Base-by-base conservation (phyloP, 1,140 invertebrate genomes). In the Euwallacea fornicatus region DNA sequence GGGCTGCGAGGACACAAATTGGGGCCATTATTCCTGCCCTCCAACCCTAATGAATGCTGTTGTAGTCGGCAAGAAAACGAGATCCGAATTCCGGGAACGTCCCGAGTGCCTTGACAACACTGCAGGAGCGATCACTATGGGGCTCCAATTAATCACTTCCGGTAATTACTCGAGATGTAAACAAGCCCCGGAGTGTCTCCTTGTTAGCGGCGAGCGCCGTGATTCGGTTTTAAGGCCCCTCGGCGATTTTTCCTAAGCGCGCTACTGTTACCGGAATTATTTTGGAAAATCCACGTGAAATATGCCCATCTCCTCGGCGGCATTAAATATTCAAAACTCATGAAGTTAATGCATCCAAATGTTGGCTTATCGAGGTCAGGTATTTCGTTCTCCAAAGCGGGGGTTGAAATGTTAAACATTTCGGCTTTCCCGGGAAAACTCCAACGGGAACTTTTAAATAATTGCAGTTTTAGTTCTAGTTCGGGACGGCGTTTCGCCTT, bases 331-430 rank as follows among this genome's bases (percentile, higher is more conserved):
- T n/a, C 55, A 58, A 56, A 56, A 58, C 13, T 7, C 50, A n/a
- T 53, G 50, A 58, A 58, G 10, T 33, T 42, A 61, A 61, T 42
- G 33, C n/a, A 21, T 42, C n/a, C 59, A 41, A 16, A 9, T 41
- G 11, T 61, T 61, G 10, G 59, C 59, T 61, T 61, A 61, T 61
- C 59, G 15, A 9, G 16, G 54, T 56, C 21, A 33, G 46, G 46
- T n/a, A 11, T 33, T 21, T 59, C 42, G 11, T 41, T 8, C 8
- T 11, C 42, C 42, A 63, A 46, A 63, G 13, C 42, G 13, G 44
- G 61, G 61, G 61, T 63, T 46, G 61, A 63, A 63, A 63, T 63
- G 61, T 63, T 63, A 63, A 63, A 63, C 47, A 63, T 63, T 63
- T 63, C 47, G 44, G 61, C 42, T 61, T 43, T 43, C 11, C 59